Base-by-base conservation (phyloP, 2,797 vertebrate genomes). In the Eupleurogrammus muticus region DNA sequence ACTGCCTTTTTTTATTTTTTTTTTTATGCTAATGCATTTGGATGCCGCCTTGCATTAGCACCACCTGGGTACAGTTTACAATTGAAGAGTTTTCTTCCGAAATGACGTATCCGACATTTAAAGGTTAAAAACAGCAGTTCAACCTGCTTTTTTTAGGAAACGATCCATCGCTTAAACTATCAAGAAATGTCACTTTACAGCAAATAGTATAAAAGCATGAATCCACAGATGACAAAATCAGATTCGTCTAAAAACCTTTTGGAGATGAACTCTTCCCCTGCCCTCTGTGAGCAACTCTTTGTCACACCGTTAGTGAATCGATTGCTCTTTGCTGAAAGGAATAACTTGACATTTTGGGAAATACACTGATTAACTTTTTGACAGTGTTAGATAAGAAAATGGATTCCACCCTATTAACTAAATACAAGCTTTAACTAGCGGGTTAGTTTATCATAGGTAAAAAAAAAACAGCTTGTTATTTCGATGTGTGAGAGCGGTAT, bases 1-100 rank as follows among this genome's bases (percentile, higher is more conserved):
- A 77, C 89, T 92, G 94, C 94, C 94, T 94, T 92, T 92, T 72
- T 91, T 70, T 88, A 77, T 92, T 50, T 73, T 72, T 49, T 38
- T 36, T 91, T 70, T 85, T 78, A 89, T 77, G 85, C 86, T 86
- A 80, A 84, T 81, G 83, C 71, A 10, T 88, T 83, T 87, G 85
- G 82, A 89, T 85, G 80, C 79, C 68, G 86, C 91, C 90, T 91
- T 89, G 85, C 87, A 82, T 92, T 86, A 75, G 77, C 81, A 83
- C 86, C 60, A 76, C 70, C 72, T 71, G 89, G 86, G 82, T 88
- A 81, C 81, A 75, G 89, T 92, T 90, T 92, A 90, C 90, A 91
- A 68, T 71, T 38, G 57, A 84, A 86, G 81, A 82, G 82, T 86
- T 89, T 83, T 73, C 73, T 82, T 89, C 85, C 85, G 80, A 87